Percentiles rank a stretch among this genome's conserved stretches.
Conservation (phyloP, 2,888 invertebrate genomes). For the Mythimna impura region DNA sequence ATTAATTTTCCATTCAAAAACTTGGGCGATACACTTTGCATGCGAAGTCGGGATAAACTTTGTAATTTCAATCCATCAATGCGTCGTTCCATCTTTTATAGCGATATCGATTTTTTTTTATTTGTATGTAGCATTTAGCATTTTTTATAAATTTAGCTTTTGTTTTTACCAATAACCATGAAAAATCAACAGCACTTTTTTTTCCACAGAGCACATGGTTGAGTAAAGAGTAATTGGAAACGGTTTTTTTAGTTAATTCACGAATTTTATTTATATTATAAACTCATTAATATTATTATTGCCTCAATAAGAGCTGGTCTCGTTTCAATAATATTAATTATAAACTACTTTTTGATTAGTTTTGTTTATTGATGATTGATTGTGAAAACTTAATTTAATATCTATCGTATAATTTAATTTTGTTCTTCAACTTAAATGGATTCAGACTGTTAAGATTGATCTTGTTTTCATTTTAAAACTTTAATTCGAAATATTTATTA, state of each 20-base stretch:
- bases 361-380: slow-evolving; percentile 38
- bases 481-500: not conserved
- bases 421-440: not conserved
- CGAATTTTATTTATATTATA: slow-evolving; percentile 50
- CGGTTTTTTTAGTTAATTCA: slow-evolving; percentile 34
- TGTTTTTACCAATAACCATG: not conserved
- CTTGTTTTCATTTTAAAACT: slow-evolving; percentile 9
- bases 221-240: slow-evolving; percentile 75
- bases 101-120: slow-evolving; percentile 19
- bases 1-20: slow-evolving; percentile 34
- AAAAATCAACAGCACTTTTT: slow-evolving; percentile 21
- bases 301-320: slow-evolving; percentile 40
- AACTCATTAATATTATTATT: slow-evolving; percentile 34
- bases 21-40: slow-evolving; percentile 25
- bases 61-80: slow-evolving; percentile 37
- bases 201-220: slow-evolving; percentile 86
- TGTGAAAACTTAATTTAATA: slow-evolving; percentile 16
- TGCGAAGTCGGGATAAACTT: slow-evolving; percentile 31
- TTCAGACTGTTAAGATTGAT: slow-evolving; percentile 16
- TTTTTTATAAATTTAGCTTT: not conserved
- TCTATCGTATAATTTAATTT: slow-evolving; percentile 9
- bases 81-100: slow-evolving; percentile 19
- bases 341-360: slow-evolving; percentile 28
- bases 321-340: slow-evolving; percentile 8
- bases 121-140: slow-evolving; percentile 3